Conservation (phyloP, 2,888 invertebrate species). For the Caenorhabditis virilis region DNA sequence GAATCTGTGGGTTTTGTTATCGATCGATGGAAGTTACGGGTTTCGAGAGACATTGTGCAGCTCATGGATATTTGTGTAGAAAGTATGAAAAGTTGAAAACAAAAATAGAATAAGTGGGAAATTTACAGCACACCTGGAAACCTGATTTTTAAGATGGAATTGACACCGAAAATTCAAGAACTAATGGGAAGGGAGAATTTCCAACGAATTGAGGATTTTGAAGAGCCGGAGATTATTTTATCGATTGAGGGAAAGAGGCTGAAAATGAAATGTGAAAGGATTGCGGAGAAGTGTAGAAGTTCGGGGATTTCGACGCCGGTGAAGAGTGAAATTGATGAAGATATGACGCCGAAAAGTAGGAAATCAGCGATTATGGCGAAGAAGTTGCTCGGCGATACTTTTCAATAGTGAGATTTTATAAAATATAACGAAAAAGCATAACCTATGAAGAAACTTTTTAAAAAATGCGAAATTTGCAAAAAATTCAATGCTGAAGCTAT, state of each 20-base stretch:
- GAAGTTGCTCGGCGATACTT: conserved; percentile 7
- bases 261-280: conserved; percentile 11
- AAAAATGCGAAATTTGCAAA: neutral
- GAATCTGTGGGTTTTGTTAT: conserved; percentile 25
- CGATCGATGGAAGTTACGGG: conserved; percentile 5
- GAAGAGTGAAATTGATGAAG: neutral
- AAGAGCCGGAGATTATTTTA: conserved; percentile 9
- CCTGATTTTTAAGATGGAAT: neutral
- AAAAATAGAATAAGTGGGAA: neutral
- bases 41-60: conserved; percentile 8
- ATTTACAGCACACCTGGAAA: neutral
- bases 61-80: conserved; percentile 15
- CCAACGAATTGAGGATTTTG: neutral
- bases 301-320: conserved; percentile 9
- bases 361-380: conserved; percentile 17
- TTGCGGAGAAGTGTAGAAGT: neutral
- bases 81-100: neutral
- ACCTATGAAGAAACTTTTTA: neutral
- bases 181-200: conserved; percentile 8
- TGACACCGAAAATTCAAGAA: neutral
- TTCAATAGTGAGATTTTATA: conserved; percentile 5
- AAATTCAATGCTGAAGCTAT: conserved; percentile 1
- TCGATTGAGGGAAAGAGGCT: conserved; percentile 14
- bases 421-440: neutral
- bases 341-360: neutral